Percentiles rank a stretch among this genome's conserved stretches.
Evolutionary conservation across 2,113 vertebrate species (phyloP).

Genomic region (Dermatemys mawii): DNA sequence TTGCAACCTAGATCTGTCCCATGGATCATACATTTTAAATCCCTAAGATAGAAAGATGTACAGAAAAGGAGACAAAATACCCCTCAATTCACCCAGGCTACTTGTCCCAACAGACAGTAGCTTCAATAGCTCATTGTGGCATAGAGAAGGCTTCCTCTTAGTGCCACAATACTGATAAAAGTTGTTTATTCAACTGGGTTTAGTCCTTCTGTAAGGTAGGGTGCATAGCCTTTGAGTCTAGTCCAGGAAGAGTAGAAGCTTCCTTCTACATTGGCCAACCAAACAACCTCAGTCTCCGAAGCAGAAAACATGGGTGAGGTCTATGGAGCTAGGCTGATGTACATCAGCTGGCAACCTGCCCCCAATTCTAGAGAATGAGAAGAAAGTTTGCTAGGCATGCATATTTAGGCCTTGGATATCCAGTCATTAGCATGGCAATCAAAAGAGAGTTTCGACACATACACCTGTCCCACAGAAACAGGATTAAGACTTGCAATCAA

Average conservation of each 20-base stretch:
- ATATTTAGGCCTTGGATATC: not conserved
- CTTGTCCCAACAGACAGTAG: not conserved
- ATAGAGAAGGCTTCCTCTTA: not conserved
- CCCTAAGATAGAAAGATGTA: not conserved
- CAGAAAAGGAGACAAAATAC: not conserved
- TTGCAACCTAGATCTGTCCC: not conserved
- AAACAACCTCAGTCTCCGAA: not conserved
- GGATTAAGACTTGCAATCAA: not conserved
- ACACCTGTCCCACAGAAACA: not conserved
- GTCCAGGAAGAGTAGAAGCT: not conserved
- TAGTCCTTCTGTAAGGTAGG: not conserved
- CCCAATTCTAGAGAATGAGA: rapidly evolving
- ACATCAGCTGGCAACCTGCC: not conserved
- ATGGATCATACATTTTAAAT: not conserved
- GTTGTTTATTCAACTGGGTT: not conserved
- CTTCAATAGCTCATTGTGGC: not conserved
- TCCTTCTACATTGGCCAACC: rapidly evolving
- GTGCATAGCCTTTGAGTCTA: not conserved
- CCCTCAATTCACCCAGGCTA: too few relatives aligned
- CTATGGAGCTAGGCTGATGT: not conserved
- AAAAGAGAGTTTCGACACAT: too few relatives aligned
- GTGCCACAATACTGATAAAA: not conserved
- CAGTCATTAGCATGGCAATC: too few relatives aligned
- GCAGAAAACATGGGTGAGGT: not conserved
- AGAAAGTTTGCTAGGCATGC: not conserved